A percentile compares a stretch with the other conserved stretches of the same genome.
Evolutionary conservation across 2,888 invertebrate species (phyloP).

Genomic region (Drosophila longiperda): DNA sequence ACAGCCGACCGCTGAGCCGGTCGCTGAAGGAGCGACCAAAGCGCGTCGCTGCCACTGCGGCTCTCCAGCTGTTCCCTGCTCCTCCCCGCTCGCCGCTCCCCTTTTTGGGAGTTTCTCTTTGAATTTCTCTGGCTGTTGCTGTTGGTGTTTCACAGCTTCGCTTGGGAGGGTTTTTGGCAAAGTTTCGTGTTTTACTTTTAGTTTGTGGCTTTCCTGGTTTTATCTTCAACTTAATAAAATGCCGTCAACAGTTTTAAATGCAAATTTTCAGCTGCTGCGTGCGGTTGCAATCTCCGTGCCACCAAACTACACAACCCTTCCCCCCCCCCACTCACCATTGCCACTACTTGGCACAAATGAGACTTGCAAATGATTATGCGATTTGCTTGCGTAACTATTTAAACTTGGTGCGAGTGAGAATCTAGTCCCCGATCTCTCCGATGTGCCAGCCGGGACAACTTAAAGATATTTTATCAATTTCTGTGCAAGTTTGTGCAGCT

Average conservation of each 20-base stretch:
- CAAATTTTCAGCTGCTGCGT: constrained; percentile 73
- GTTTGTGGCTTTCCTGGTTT: constrained; percentile 81
- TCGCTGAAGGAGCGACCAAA: constrained; percentile 55
- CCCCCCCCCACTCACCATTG: neutral
- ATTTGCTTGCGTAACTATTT: constrained; percentile 58
- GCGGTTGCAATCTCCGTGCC: constrained; percentile 49
- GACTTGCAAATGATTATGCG: constrained; percentile 79
- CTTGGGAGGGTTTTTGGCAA: constrained; percentile 70
- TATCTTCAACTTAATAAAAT: constrained; percentile 81
- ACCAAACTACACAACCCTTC: neutral
- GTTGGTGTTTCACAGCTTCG: constrained; percentile 75
- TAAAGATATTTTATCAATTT: constrained; percentile 80
- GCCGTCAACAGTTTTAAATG: constrained; percentile 81
- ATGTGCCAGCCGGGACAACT: constrained; percentile 55
- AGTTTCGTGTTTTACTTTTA: constrained; percentile 80
- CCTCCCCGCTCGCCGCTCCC: constrained; percentile 6
- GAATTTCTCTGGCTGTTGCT: constrained; percentile 38
- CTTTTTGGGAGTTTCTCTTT: constrained; percentile 27
- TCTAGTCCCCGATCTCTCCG: constrained; percentile 16
- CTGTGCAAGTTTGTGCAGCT: constrained; percentile 61
- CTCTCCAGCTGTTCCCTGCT: constrained; percentile 21
- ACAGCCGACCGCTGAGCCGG: constrained; percentile 74
- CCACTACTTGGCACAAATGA: constrained; percentile 69
- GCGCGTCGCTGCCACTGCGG: constrained; percentile 34
- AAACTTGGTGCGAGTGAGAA: constrained; percentile 36